Evolutionary conservation across 2,113 vertebrate species (phyloP).

Genomic region (Oreochromis aureus): DNA sequence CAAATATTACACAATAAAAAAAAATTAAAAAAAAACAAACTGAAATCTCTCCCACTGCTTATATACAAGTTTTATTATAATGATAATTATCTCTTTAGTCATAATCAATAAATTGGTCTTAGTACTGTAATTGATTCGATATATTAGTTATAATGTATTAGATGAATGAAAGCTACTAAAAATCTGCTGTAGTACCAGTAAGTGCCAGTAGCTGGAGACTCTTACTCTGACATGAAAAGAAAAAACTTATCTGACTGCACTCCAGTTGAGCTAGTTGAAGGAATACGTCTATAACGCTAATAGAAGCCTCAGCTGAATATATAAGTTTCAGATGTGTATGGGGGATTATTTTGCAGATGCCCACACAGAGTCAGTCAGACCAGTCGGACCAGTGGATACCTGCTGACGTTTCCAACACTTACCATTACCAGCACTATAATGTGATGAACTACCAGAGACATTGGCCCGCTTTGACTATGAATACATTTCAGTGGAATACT

Average conservation of each 20-base stretch:
- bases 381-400: not conserved
- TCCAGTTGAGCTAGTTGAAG: not conserved
- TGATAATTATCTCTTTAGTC: not conserved
- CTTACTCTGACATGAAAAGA: not conserved
- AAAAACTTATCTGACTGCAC: not conserved
- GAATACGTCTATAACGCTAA: not conserved
- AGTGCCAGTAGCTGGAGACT: not conserved
- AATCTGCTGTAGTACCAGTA: not conserved
- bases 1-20: not conserved
- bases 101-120: not conserved
- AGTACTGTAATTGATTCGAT: not conserved
- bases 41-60: not conserved
- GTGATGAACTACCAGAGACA: not conserved
- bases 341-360: not conserved
- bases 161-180: not conserved
- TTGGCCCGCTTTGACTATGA: not conserved
- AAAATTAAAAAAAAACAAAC: too few relatives aligned
- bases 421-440: not conserved
- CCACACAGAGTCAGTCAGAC: fast-evolving
- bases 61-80: not conserved
- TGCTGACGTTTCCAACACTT: not conserved
- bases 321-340: not conserved
- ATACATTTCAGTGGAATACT: not conserved
- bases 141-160: not conserved
- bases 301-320: too few relatives aligned